Base-by-base conservation (phyloP, 2,113 vertebrate species). In the Ursus arctos region DNA sequence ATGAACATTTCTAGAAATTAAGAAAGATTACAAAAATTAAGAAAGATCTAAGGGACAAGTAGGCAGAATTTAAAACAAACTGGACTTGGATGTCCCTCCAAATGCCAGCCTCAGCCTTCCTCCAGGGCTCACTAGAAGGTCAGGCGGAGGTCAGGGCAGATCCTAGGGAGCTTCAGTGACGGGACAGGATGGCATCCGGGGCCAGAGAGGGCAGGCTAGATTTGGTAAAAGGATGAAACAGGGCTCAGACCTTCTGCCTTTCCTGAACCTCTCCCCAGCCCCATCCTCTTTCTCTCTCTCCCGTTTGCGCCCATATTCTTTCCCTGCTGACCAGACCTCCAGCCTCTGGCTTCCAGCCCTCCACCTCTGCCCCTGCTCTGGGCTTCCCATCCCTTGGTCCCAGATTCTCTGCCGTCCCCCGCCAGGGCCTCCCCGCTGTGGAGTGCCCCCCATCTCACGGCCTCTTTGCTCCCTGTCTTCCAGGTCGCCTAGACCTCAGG, bases 401-500 rank as follows among this genome's bases (percentile, higher is more conserved):
- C 72, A 57, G 36, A 28, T 19, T 77, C 57, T 57, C 24, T 15
- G 0, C 4, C 0, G 2, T 14, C 14, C 63, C 40, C 67, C 14
- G 2, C 69, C 36, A 4, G 7, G 55, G 28, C 55, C 98, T 95
- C 92, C 95, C 81, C 57, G 65, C 92, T 85, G 95, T 96, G 97
- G 93, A 97, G 95, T 97, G 4, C 74, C 84, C 11, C 1, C 49
- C 69, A 36, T 47, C 72, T 95, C 88, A 94, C 0, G 18, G 93
- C 88, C 36, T 74, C 97, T 98, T 97, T 97, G 97, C 72, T 91
- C 95, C 92, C 96, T 99, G 77, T 99, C 94, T 99, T 99, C 36
- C 99, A 99, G 99, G 98, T 99, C 99, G 18, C 98, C 99, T 72
- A 98, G 98, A 77, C 98, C 99, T 97, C 99, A 99, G 97, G 98